Evolutionary conservation across 2,113 vertebrate genomes (phyloP).

Genomic region (Acrocephalus arundinaceus): DNA sequence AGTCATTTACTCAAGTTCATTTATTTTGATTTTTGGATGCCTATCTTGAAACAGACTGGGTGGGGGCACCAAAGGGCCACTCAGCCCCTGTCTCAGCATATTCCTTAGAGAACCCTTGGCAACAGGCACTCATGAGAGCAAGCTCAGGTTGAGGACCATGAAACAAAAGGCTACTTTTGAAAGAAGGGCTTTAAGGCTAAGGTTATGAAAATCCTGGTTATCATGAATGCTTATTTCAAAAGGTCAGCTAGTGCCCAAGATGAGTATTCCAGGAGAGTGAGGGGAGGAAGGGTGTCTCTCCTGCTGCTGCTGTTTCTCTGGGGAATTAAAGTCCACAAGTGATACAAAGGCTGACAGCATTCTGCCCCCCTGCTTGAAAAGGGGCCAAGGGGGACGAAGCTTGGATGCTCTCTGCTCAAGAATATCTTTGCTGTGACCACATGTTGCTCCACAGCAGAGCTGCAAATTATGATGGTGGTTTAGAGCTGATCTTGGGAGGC

Average conservation of each 20-base stretch:
- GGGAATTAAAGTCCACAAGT: neutral
- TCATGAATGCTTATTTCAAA: neutral
- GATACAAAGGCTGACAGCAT: neutral
- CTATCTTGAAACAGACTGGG: neutral
- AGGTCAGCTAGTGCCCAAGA: neutral
- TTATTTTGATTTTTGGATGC: neutral
- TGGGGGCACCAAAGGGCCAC: neutral
- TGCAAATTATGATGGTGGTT: neutral
- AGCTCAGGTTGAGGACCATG: neutral
- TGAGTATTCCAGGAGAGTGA: neutral
- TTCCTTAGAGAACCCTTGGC: neutral
- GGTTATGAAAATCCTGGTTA: neutral
- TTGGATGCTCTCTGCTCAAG: neutral
- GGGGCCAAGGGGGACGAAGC: neutral
- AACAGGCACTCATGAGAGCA: neutral
- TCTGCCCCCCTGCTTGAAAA: neutral
- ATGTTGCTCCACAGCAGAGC: neutral
- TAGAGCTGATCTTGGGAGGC: neutral
- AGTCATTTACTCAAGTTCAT: neutral
- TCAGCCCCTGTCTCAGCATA: neutral
- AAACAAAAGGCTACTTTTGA: neutral
- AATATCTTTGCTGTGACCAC: neutral
- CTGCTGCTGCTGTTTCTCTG: neutral
- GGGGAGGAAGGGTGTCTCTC: neutral
- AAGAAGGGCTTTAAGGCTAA: neutral